phyloP scores from a whole-genome alignment of 2,797 vertebrate genomes.

The Paramormyrops hopkinsi region DNA sequence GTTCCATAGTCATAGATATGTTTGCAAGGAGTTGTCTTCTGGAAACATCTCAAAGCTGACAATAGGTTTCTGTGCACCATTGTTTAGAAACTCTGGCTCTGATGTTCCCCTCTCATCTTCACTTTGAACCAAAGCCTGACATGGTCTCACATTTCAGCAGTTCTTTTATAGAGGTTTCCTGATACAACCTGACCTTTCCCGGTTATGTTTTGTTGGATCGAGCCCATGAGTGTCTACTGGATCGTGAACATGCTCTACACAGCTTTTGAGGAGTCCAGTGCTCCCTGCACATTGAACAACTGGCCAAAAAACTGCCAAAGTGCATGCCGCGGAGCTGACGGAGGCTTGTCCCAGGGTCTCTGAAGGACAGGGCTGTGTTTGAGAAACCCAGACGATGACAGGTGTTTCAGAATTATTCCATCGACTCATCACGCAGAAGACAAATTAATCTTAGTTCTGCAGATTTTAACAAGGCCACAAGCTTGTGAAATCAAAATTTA shows the following conservation, averaged over 20 bases:
- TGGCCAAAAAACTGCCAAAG: background rate
- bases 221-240: background rate
- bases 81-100: background rate
- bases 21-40: background rate
- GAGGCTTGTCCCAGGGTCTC: background rate
- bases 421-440: background rate
- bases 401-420: background rate
- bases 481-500: background rate
- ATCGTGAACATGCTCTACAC: background rate
- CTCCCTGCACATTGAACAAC: background rate
- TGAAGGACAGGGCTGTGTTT: background rate
- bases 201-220: background rate
- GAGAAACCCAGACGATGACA: background rate
- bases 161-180: background rate
- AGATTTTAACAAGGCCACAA: background rate
- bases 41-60: background rate
- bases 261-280: background rate
- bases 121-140: background rate
- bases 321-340: background rate
- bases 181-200: background rate
- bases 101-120: background rate
- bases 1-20: background rate
- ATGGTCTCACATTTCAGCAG: background rate
- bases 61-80: background rate
- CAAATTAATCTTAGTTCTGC: background rate